Percentiles rank a stretch among this genome's conserved stretches.
Evolutionary conservation across 2,888 invertebrate species (phyloP).

Genomic region (Exephanes ischioxanthus): DNA sequence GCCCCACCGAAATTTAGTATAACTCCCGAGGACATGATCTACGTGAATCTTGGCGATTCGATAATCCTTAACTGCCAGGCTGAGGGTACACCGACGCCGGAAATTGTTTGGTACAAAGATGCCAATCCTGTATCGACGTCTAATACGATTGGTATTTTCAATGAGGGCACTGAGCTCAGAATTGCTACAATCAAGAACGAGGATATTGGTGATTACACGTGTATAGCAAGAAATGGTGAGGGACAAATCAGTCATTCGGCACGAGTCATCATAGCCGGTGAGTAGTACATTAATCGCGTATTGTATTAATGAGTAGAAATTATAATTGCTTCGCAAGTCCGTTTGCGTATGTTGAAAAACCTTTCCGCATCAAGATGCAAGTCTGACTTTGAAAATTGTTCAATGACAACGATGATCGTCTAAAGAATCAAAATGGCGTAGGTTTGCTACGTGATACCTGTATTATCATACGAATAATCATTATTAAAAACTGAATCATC

Average conservation of each 20-base stretch:
- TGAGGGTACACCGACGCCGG: constrained; percentile 97
- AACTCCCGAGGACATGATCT: constrained; percentile 98
- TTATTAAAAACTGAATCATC: too few relatives aligned
- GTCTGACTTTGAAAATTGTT: too few relatives aligned
- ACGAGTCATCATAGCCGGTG: constrained; percentile 96
- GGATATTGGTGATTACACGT: constrained; percentile 98
- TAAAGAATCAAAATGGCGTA: too few relatives aligned
- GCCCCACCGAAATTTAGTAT: constrained; percentile 98
- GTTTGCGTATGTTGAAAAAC: too few relatives aligned
- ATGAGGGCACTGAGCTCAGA: constrained; percentile 96
- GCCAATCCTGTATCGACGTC: constrained; percentile 96
- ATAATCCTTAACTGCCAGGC: constrained; percentile 98
- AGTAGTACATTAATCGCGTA: constrained; percentile 62
- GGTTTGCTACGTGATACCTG: too few relatives aligned
- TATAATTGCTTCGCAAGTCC: neutral
- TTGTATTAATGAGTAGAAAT: constrained; percentile 7
- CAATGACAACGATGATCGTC: too few relatives aligned
- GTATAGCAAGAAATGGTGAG: constrained; percentile 97
- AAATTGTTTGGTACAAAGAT: constrained; percentile 98
- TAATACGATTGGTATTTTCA: constrained; percentile 95
- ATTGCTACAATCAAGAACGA: constrained; percentile 96
- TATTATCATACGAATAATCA: too few relatives aligned
- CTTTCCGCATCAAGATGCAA: too few relatives aligned
- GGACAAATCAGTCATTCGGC: constrained; percentile 98
- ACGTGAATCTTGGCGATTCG: constrained; percentile 98